Conservation (phyloP, 2,113 vertebrate species). For the Bujurquina vittata region DNA sequence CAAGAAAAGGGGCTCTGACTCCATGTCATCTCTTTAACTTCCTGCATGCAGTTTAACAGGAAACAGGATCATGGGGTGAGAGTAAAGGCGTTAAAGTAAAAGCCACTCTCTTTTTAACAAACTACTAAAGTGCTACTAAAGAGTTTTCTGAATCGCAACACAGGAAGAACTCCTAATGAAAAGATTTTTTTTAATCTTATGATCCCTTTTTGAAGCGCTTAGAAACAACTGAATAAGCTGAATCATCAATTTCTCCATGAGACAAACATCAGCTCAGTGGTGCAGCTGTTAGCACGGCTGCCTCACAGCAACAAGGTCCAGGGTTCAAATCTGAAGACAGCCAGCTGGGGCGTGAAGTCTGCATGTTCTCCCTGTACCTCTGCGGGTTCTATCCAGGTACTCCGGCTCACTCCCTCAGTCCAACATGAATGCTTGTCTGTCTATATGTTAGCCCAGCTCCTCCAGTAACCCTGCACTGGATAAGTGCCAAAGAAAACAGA, state of each 20-base stretch:
- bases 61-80: neutral
- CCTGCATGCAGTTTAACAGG: neutral
- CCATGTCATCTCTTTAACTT: neutral
- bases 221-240: neutral
- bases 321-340: neutral
- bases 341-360: neutral
- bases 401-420: neutral
- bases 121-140: neutral
- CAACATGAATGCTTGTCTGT: neutral
- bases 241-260: neutral
- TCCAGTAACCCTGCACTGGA: neutral
- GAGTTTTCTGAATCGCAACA: neutral
- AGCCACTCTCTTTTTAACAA: too few species aligned
- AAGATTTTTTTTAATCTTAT: neutral
- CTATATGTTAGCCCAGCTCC: neutral
- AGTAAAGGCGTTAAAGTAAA: neutral
- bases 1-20: too few species aligned
- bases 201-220: neutral
- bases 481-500: fast-evolving
- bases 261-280: neutral
- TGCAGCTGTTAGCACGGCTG: neutral
- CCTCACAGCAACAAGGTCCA: neutral
- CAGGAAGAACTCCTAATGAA: neutral
- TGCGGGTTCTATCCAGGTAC: neutral
- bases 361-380: neutral